Conservation (phyloP, 2,888 invertebrate genomes). For the Kuschelorhynchus macadamiae region DNA sequence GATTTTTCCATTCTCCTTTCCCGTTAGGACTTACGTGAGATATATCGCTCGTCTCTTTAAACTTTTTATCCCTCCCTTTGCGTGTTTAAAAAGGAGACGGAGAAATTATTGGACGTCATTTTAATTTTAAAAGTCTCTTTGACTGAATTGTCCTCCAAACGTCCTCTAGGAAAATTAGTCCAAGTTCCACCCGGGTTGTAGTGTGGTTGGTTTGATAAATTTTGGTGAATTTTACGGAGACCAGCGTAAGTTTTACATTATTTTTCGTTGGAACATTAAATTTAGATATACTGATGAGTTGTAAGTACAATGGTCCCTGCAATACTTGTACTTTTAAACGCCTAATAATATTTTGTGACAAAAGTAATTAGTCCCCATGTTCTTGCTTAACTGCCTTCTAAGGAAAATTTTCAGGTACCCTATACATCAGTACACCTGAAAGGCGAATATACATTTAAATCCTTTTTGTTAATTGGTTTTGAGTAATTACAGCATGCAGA, state of each 20-base stretch:
- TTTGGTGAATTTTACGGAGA: slow-evolving; percentile 16
- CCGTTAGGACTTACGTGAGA: slow-evolving; percentile 13
- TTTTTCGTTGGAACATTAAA: no score
- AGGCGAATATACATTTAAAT: no score
- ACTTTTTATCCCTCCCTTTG: not conserved
- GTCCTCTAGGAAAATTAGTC: slow-evolving; percentile 46
- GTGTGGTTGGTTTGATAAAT: slow-evolving; percentile 10
- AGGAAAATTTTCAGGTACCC: no score
- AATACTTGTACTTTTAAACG: no score
- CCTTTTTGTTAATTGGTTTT: no score
- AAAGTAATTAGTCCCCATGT: no score
- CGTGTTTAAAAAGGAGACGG: slow-evolving; percentile 19
- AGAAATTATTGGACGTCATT: slow-evolving; percentile 16
- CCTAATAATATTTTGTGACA: no score
- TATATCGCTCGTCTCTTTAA: not conserved
- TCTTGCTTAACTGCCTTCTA: no score
- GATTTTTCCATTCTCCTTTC: not conserved
- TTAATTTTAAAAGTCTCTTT: slow-evolving; percentile 32
- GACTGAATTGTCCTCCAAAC: slow-evolving; percentile 52
- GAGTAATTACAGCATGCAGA: no score
- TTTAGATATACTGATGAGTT: no score
- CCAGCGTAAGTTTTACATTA: slow-evolving; percentile 22
- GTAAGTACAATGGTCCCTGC: no score
- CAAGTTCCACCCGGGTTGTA: slow-evolving; percentile 24
- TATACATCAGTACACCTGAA: no score